Evolutionary conservation across 2,797 vertebrate species (phyloP).

Genomic region (Holocentrus rufus): DNA sequence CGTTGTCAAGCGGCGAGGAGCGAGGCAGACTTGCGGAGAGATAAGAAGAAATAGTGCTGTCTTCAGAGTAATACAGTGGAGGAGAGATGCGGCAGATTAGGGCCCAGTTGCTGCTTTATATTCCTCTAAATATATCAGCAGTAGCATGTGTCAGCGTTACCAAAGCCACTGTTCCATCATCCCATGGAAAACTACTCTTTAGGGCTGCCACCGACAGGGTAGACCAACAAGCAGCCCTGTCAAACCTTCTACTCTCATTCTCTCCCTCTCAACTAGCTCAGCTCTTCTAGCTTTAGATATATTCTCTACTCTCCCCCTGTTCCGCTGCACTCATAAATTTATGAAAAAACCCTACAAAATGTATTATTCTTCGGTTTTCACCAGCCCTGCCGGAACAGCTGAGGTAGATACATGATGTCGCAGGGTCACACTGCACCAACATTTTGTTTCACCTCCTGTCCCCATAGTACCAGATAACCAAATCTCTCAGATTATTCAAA

Average conservation of each 20-base stretch:
- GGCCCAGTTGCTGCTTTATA: conserved; percentile 74
- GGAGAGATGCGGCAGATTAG: conserved; percentile 79
- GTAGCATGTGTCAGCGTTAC: conserved; percentile 73
- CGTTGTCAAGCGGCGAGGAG: conserved; percentile 69
- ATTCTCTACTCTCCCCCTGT: conserved; percentile 17
- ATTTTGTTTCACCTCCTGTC: conserved; percentile 18
- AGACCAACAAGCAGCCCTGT: conserved; percentile 56
- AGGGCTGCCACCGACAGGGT: conserved; percentile 51
- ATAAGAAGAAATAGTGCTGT: conserved; percentile 83
- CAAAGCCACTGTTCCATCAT: conserved; percentile 76
- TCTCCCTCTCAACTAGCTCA: conserved; percentile 34
- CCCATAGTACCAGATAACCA: background rate
- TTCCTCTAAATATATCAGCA: conserved; percentile 81
- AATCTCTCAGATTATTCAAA: conserved; percentile 25
- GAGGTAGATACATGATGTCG: conserved; percentile 4
- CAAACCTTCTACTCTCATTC: conserved; percentile 49
- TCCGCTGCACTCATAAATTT: conserved; percentile 34
- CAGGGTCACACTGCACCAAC: conserved; percentile 3
- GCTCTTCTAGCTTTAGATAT: conserved; percentile 22
- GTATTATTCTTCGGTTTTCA: conserved; percentile 14
- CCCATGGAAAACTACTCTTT: conserved; percentile 68
- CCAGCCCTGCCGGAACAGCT: conserved; percentile 5
- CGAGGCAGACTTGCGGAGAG: conserved; percentile 69
- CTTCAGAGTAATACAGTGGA: conserved; percentile 78
- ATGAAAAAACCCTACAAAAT: background rate